Conservation (phyloP, 2,797 vertebrate species). For the Coregonus suidteri region DNA sequence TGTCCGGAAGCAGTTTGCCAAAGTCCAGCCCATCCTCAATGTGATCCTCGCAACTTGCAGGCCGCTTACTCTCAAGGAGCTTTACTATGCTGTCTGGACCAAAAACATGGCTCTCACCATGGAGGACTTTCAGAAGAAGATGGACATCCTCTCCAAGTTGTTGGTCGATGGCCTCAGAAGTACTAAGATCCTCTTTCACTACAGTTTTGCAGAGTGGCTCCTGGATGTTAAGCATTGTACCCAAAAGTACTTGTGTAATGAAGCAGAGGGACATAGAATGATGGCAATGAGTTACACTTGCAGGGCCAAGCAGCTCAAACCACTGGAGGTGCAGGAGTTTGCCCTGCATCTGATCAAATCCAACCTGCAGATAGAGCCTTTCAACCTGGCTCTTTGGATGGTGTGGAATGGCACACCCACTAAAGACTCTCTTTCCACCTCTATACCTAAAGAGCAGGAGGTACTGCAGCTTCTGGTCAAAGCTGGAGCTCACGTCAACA, state of each 20-base stretch:
- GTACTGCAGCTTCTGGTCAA: conserved; percentile 96
- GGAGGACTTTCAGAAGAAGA: conserved; percentile 98
- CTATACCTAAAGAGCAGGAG: conserved; percentile 94
- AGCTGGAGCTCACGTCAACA: conserved; percentile 94
- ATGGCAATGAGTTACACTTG: conserved; percentile 97
- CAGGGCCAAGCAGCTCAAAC: conserved; percentile 89
- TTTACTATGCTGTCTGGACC: conserved; percentile 97
- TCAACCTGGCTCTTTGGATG: conserved; percentile 96
- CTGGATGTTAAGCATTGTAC: conserved; percentile 99
- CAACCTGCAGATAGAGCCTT: conserved; percentile 90
- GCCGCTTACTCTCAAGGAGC: conserved; percentile 87
- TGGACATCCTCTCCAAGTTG: conserved; percentile 96
- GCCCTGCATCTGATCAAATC: conserved; percentile 94
- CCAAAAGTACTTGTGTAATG: conserved; percentile 96
- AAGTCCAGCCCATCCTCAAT: conserved; percentile 96
- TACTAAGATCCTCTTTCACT: conserved; percentile 96
- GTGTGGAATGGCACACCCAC: conserved; percentile 97
- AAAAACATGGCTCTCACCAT: conserved; percentile 91
- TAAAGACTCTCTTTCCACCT: conserved; percentile 90
- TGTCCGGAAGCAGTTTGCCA: conserved; percentile 97
- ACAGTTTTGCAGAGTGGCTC: conserved; percentile 98
- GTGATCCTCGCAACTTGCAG: conserved; percentile 94
- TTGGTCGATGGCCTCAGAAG: conserved; percentile 88
- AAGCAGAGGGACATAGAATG: conserved; percentile 96
- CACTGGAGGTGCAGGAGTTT: conserved; percentile 93